These are phyloP conservation scores for Dichetophora obliterata DNA, from an alignment of 2,888 invertebrate genomes.

Conservation along the genomic window DNA sequence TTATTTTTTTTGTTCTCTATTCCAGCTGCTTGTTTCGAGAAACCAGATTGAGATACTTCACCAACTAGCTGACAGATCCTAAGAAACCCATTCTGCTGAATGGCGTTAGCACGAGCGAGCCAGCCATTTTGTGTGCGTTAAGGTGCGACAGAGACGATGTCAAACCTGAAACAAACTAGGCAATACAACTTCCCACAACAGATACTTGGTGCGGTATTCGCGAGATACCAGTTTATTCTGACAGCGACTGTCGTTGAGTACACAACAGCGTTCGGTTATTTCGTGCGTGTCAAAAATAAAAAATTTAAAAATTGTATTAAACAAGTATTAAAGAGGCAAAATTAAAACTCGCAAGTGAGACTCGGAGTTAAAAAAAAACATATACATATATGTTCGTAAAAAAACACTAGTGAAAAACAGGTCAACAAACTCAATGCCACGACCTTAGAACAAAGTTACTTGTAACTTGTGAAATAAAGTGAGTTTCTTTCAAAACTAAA, in stretches of 20 bases:
- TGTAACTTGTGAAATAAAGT: too few relatives aligned
- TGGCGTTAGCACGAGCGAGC: conserved; percentile 18
- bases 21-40: background rate
- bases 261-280: conserved; percentile 61
- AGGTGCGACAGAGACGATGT: conserved; percentile 11
- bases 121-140: conserved; percentile 23
- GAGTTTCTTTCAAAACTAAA: background rate
- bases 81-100: conserved; percentile 13
- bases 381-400: background rate
- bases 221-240: conserved; percentile 66
- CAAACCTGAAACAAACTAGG: conserved; percentile 13
- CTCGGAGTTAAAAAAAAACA: conserved; percentile 13
- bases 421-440: conserved; percentile 14
- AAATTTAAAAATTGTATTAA: conserved; percentile 9
- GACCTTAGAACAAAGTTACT: too few relatives aligned
- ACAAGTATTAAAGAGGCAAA: conserved; percentile 39
- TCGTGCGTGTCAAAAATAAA: conserved; percentile 52
- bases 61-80: conserved; percentile 19
- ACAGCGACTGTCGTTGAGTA: conserved; percentile 68
- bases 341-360: conserved; percentile 42
- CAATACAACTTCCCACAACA: conserved; percentile 54
- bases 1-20: background rate
- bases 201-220: conserved; percentile 61
- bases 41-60: conserved; percentile 3
- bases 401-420: conserved; percentile 6